Base-by-base conservation (phyloP, 2,888 invertebrate species). In the Phalera bucephala region DNA sequence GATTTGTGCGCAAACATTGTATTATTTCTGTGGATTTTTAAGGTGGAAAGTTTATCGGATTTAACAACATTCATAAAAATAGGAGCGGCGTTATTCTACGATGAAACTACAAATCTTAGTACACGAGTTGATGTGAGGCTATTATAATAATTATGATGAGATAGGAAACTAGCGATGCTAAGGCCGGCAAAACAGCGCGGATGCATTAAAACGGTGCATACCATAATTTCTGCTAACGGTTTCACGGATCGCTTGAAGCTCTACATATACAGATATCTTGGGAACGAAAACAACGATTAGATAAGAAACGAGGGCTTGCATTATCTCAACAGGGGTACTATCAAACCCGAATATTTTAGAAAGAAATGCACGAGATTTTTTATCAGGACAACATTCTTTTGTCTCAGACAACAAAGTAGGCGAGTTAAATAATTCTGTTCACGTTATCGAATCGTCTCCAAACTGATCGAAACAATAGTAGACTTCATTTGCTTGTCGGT, bases 231-330 rank as follows among this genome's bases (percentile, higher is more conserved):
- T 6, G 2, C 7, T 42, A 45, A 52, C 55, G 45, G 49, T 52
- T 32, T 35, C 20, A 34, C 19, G 13, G 11, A 13, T 3, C 43
- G 34, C 31, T 14, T 9, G 22, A 26, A 8, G 17, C 2, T 9
- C 17, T 6, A 0, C 6, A 14, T 31, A 28, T 43, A 45, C 29
- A 46, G 36, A 44, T 40, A 46, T 48, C 50, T 50, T 54, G 35
- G 33, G 38, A 50, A 56, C 46, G 46, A 52, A 54, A 66, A 56
- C 48, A 57, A 43, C 36, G 66, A 72, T 72, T 54, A 71, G 68
- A 70, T 68, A 65, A 62, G 15, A 4, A 25, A 19, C 17, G 15
- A 42, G 44, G 45, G 55, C 52, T 60, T 58, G 60, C 22, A 31
- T 41, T 56, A 58, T 65, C 62, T 64, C 32, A 22, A 31, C 14